Evolutionary conservation across 2,113 vertebrate species (phyloP).

Genomic region (Menura novaehollandiae): DNA sequence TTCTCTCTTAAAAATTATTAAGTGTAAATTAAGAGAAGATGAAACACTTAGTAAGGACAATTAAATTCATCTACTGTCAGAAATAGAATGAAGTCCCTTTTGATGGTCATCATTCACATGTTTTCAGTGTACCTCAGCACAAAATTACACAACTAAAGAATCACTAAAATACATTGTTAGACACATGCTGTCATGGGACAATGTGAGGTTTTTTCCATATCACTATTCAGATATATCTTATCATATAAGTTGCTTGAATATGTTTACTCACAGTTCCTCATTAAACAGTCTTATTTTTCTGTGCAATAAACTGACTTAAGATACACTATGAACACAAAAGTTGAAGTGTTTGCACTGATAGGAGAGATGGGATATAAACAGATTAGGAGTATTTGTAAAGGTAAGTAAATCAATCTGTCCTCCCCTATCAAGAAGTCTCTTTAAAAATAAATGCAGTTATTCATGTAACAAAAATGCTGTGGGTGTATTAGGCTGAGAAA

Average conservation of each 20-base stretch:
- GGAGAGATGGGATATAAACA: neutral
- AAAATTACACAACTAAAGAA: neutral
- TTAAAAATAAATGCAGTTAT: conserved; percentile 63
- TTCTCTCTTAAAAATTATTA: neutral
- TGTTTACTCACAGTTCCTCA: conserved; percentile 19
- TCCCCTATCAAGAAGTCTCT: conserved; percentile 30
- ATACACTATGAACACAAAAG: neutral
- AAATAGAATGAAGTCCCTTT: neutral
- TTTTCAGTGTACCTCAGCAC: neutral
- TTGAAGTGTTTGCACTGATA: neutral
- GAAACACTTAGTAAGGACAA: neutral
- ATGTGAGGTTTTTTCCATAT: neutral
- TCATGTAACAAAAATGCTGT: conserved; percentile 33
- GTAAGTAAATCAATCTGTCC: conserved; percentile 19
- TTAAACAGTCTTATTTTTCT: neutral
- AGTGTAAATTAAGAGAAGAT: neutral
- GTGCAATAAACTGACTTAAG: neutral
- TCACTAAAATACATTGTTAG: neutral
- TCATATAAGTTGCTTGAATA: neutral
- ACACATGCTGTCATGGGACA: neutral
- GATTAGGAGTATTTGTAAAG: conserved; percentile 19
- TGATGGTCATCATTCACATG: neutral
- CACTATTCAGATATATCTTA: neutral
- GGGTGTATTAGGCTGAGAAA: neutral
- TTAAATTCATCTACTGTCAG: neutral